Conservation (phyloP, 2,113 vertebrate species). For the Larimichthys crocea region DNA sequence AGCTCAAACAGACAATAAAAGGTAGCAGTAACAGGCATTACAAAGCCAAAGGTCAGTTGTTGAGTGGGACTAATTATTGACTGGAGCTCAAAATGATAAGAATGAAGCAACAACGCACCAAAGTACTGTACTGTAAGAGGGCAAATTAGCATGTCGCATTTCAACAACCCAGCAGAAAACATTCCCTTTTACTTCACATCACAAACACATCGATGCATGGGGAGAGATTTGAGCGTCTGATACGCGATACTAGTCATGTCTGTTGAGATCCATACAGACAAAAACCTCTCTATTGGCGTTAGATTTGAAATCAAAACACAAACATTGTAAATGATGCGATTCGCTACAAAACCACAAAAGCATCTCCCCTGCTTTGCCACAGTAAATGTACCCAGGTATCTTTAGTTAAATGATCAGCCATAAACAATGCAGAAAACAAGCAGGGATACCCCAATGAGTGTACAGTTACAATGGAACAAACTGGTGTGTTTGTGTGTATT, state of each 20-base stretch:
- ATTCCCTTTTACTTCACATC: constrained; percentile 15
- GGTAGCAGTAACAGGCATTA: constrained; percentile 14
- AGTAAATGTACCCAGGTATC: constrained; percentile 53
- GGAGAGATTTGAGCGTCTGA: constrained; percentile 34
- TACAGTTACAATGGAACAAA: constrained; percentile 54
- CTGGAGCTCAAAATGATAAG: constrained; percentile 15
- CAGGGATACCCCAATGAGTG: constrained; percentile 28
- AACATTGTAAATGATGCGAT: constrained; percentile 45
- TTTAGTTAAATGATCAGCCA: constrained; percentile 45
- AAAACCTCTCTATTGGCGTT: constrained; percentile 7
- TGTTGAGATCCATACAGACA: constrained; percentile 30
- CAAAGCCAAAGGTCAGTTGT: constrained; percentile 12
- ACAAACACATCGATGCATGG: constrained; percentile 11
- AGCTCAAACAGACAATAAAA: constrained; percentile 53
- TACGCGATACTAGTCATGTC: neutral
- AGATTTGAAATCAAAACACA: constrained; percentile 35
- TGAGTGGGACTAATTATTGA: constrained; percentile 30
- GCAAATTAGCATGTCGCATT: constrained; percentile 18
- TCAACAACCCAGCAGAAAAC: constrained; percentile 13
- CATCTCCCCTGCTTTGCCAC: constrained; percentile 30
- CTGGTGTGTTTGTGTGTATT: constrained; percentile 26
- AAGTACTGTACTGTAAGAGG: neutral
- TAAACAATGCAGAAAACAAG: constrained; percentile 53
- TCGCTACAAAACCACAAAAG: constrained; percentile 39
- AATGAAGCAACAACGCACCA: neutral